phyloP scores from a whole-genome alignment of 2,888 invertebrate species.

The Lobophora halterata region DNA sequence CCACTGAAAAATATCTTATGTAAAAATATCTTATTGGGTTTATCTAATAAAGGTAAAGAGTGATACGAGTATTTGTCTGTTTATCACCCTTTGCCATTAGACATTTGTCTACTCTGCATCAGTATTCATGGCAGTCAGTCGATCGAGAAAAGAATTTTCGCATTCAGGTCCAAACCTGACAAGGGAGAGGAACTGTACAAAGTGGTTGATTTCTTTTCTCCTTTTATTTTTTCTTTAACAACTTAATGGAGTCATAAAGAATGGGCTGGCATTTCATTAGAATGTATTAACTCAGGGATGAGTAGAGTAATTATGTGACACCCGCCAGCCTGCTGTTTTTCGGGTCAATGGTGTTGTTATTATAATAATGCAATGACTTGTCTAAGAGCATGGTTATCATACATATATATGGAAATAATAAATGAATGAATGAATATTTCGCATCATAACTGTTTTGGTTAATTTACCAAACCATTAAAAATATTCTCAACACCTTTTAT shows the following conservation, averaged over 20 bases:
- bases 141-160: constrained; percentile 75
- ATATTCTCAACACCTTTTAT: too few relatives aligned
- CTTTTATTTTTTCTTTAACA: constrained; percentile 71
- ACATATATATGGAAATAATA: too few relatives aligned
- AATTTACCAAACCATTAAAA: too few relatives aligned
- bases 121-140: constrained; percentile 78
- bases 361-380: too few relatives aligned
- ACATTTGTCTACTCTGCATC: constrained; percentile 63
- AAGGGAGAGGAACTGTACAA: constrained; percentile 61
- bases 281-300: constrained; percentile 62
- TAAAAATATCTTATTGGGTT: too few relatives aligned
- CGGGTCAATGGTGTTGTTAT: constrained; percentile 25
- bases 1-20: too few relatives aligned
- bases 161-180: constrained; percentile 66
- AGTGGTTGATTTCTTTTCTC: constrained; percentile 72
- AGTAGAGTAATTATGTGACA: constrained; percentile 47
- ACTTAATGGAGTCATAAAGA: constrained; percentile 74
- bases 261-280: constrained; percentile 68
- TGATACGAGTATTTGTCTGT: constrained; percentile 36
- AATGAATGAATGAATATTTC: too few relatives aligned
- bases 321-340: constrained; percentile 28
- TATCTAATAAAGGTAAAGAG: too few relatives aligned
- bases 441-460: too few relatives aligned
- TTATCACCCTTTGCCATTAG: constrained; percentile 51
- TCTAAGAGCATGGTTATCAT: too few relatives aligned